These are phyloP conservation scores for Sinotaia quadrata DNA, from an alignment of 2,888 invertebrate species.

Conservation along the genomic window DNA sequence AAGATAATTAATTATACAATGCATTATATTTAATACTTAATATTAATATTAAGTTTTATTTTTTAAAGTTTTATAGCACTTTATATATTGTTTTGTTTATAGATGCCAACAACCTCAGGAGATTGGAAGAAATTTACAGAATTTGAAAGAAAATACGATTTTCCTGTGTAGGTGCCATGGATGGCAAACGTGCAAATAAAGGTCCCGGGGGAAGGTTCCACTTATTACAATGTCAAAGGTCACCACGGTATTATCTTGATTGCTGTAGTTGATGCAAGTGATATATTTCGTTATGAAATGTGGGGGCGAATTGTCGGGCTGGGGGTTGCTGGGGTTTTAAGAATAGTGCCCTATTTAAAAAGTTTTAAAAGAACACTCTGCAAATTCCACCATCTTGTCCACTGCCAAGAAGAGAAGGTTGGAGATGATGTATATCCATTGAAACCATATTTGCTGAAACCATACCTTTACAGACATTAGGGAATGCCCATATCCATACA, in stretches of 20 bases:
- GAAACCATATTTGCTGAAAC: slow-evolving; percentile 5
- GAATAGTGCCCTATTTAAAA: neutral
- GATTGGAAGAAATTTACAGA: neutral
- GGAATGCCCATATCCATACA: too few species aligned
- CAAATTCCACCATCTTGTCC: neutral
- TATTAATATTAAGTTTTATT: too few species aligned
- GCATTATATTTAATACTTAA: too few species aligned
- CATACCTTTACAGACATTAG: neutral
- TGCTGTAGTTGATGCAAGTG: slow-evolving; percentile 1
- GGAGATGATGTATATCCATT: neutral
- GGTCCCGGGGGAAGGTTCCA: neutral
- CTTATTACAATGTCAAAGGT: slow-evolving; percentile 6
- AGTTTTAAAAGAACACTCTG: neutral
- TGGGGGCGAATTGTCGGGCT: neutral
- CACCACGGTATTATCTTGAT: slow-evolving; percentile 9
- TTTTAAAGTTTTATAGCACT: too few species aligned
- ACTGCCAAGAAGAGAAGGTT: neutral
- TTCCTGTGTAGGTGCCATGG: neutral
- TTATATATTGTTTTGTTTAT: neutral
- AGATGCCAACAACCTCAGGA: neutral
- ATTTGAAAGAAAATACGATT: neutral
- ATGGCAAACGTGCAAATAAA: neutral
- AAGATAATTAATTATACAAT: too few species aligned
- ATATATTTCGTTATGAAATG: neutral
- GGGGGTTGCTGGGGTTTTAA: slow-evolving; percentile 15